Conservation (phyloP, 2,113 vertebrate species). For the Oxyruncus cristatus region DNA sequence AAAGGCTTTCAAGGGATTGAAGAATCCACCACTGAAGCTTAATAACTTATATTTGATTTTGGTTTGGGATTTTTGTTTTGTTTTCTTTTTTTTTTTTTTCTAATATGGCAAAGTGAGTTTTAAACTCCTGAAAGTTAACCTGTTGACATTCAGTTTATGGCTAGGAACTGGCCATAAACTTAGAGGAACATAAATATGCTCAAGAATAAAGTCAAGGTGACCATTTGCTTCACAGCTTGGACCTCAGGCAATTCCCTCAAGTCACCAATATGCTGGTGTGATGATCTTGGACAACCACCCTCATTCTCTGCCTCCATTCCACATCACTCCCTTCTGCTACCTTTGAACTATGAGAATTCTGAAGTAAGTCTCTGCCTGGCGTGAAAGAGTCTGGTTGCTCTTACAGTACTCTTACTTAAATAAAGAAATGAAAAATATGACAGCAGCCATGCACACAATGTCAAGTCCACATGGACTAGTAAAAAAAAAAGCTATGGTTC, state of each 20-base stretch:
- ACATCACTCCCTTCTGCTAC: background rate
- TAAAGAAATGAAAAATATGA: background rate
- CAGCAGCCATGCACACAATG: background rate
- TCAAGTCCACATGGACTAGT: background rate
- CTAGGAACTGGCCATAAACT: background rate
- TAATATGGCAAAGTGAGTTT: background rate
- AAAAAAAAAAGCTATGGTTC: background rate
- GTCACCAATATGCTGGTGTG: background rate
- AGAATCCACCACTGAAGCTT: background rate
- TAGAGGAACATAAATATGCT: background rate
- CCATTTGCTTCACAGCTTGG: background rate
- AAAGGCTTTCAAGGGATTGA: background rate
- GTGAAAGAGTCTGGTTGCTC: background rate
- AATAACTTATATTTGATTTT: background rate
- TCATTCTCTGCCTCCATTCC: accelerated
- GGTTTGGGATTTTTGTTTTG: too few relatives aligned
- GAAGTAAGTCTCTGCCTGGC: background rate
- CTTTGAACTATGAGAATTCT: background rate
- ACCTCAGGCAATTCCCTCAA: background rate
- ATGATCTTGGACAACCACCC: background rate
- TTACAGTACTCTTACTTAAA: background rate
- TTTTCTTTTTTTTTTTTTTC: background rate
- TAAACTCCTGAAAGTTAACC: background rate
- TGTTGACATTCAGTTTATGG: background rate
- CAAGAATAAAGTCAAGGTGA: background rate